These are phyloP conservation scores for Phthorimaea operculella DNA, from an alignment of 1,140 invertebrate genomes.

Conservation along the genomic window DNA sequence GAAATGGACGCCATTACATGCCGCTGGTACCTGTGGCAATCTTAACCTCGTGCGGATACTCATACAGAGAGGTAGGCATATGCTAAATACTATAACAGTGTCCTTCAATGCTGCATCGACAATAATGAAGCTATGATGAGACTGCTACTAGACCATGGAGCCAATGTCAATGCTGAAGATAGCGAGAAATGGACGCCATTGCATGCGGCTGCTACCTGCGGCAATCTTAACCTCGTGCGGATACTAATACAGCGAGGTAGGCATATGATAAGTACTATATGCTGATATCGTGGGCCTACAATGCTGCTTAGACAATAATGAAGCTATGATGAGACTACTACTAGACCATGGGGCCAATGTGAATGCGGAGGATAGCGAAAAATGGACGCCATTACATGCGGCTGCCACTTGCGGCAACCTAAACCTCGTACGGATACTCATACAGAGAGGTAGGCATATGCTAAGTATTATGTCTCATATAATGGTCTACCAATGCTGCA, in stretches of 20 bases:
- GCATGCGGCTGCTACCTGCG: constrained; percentile 98
- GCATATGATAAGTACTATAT: too few species aligned
- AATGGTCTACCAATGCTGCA: constrained; percentile 99
- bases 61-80: constrained; percentile 75
- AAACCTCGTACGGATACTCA: constrained; percentile 84
- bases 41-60: constrained; percentile 86
- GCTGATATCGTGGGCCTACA: too few species aligned
- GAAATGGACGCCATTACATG: constrained; percentile 98
- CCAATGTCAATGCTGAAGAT: constrained; percentile 98
- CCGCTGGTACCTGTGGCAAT: constrained; percentile 98
- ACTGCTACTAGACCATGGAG: constrained; percentile 93
- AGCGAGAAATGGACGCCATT: constrained; percentile 99
- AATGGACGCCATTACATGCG: constrained; percentile 98
- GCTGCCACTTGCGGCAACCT: constrained; percentile 98
- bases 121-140: constrained; percentile 98
- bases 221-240: constrained; percentile 90
- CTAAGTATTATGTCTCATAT: too few species aligned
- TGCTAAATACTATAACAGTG: too few species aligned
- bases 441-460: constrained; percentile 75
- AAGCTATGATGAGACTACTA: constrained; percentile 96
- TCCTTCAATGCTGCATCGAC: constrained; percentile 99
- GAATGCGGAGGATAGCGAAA: constrained; percentile 97
- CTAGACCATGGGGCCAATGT: constrained; percentile 96
- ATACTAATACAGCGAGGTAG: constrained; percentile 83
- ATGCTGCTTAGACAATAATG: constrained; percentile 99